phyloP scores from a whole-genome alignment of 2,888 invertebrate genomes.

The Drosophila quasianomalipes region DNA sequence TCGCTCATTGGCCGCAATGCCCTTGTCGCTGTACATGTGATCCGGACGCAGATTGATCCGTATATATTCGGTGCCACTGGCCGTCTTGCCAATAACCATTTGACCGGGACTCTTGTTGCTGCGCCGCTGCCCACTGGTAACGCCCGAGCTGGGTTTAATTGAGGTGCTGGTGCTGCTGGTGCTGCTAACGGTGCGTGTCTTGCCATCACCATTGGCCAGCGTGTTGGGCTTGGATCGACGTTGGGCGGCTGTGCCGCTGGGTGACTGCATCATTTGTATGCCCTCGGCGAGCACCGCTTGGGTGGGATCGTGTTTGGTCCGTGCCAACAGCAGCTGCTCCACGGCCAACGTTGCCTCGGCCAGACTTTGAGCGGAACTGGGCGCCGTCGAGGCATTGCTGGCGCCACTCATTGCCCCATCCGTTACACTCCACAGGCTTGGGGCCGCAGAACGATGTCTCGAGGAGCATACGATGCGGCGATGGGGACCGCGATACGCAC shows the following conservation, averaged over 20 bases:
- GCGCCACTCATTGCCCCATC: constrained; percentile 80
- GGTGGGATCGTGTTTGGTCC: constrained; percentile 88
- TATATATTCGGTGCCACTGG: constrained; percentile 87
- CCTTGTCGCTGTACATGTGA: constrained; percentile 88
- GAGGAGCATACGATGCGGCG: constrained; percentile 95
- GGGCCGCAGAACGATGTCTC: constrained; percentile 96
- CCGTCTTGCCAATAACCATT: constrained; percentile 84
- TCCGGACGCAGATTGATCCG: constrained; percentile 91
- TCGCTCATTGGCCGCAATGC: constrained; percentile 85
- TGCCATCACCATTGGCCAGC: constrained; percentile 74
- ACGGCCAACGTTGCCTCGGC: constrained; percentile 70
- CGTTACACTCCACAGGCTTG: constrained; percentile 88
- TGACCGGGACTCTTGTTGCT: constrained; percentile 83
- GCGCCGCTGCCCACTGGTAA: constrained; percentile 74
- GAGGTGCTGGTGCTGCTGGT: constrained; percentile 1
- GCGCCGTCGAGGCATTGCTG: constrained; percentile 63
- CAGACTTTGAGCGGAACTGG: constrained; percentile 63
- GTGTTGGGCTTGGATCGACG: constrained; percentile 63
- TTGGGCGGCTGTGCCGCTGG: constrained; percentile 9
- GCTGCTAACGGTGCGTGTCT: constrained; percentile 23
- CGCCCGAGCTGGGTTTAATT: constrained; percentile 21
- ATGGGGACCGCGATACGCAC: constrained; percentile 90
- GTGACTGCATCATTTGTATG: constrained; percentile 86
- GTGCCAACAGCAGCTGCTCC: constrained; percentile 87
- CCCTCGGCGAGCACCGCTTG: constrained; percentile 89